Evolutionary conservation across 2,888 invertebrate genomes (phyloP).

Genomic region (Eupithecia subumbrata): DNA sequence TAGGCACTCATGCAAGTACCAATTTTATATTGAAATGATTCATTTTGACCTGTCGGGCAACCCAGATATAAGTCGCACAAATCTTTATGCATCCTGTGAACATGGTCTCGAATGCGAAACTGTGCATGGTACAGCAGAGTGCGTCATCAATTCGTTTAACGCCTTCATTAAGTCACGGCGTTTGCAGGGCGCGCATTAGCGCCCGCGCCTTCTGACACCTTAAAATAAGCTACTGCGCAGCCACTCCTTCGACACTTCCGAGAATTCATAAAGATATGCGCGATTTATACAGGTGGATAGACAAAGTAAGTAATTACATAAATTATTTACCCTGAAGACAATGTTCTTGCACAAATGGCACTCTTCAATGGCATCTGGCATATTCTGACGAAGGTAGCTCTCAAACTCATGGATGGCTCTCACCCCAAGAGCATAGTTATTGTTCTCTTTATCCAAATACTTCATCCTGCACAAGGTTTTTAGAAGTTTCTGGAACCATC

Average conservation of each 20-base stretch:
- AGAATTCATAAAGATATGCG: no score
- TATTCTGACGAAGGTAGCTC: slow-evolving; percentile 69
- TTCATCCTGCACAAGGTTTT: slow-evolving; percentile 71
- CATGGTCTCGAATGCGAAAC: no score
- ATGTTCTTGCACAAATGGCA: slow-evolving; percentile 75
- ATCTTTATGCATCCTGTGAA: no score
- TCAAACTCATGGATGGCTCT: slow-evolving; percentile 78
- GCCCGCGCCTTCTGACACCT: no score
- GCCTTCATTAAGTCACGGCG: no score
- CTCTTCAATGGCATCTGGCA: slow-evolving; percentile 72
- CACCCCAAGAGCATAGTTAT: slow-evolving; percentile 72
- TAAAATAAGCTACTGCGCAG: no score
- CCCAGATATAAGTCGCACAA: not conserved
- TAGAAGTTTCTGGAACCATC: slow-evolving; percentile 70
- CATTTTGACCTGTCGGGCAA: not conserved
- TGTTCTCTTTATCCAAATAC: slow-evolving; percentile 69
- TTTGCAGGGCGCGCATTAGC: no score
- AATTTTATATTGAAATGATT: not conserved
- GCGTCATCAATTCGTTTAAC: no score
- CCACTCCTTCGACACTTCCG: no score
- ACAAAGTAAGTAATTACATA: not conserved
- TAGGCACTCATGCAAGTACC: not conserved
- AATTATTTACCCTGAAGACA: slow-evolving; percentile 66
- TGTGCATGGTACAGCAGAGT: no score
- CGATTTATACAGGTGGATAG: no score